Conservation (phyloP, 2,888 invertebrate genomes). For the Tyria jacobaeae region DNA sequence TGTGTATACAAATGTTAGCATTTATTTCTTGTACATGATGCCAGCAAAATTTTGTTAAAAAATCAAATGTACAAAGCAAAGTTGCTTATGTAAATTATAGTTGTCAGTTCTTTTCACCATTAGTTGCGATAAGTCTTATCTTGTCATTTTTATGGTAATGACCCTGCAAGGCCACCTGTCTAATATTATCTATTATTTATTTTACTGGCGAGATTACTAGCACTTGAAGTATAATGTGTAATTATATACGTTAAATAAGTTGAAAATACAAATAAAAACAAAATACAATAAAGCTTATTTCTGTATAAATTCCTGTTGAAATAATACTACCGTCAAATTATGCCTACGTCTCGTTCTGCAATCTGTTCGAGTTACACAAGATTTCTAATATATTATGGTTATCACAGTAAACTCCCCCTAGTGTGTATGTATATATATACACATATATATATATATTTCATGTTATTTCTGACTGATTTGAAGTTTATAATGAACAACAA, state of each 20-base stretch:
- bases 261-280: no score
- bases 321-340: not conserved
- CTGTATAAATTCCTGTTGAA: conserved; percentile 2
- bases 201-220: conserved; percentile 38
- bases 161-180: conserved; percentile 54
- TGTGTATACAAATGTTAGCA: not conserved
- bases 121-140: conserved; percentile 40
- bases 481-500: no score
- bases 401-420: no score
- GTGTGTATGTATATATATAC: no score
- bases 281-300: not conserved
- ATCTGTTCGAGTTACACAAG: conserved; percentile 4
- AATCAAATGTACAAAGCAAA: conserved; percentile 4
- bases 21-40: no score
- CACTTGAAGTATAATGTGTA: conserved; percentile 3
- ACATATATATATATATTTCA: no score
- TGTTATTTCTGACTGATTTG: no score
- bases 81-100: conserved; percentile 5
- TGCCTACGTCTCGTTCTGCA: conserved; percentile 7
- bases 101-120: conserved; percentile 10
- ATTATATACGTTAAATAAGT: conserved; percentile 5
- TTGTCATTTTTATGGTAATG: conserved; percentile 43
- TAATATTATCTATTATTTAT: conserved; percentile 48
- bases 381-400: conserved; percentile 3
- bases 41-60: not conserved